Percentiles rank a stretch among this genome's conserved stretches.
phyloP scores from a whole-genome alignment of 2,113 vertebrate species.

The Aphyosemion australe region DNA sequence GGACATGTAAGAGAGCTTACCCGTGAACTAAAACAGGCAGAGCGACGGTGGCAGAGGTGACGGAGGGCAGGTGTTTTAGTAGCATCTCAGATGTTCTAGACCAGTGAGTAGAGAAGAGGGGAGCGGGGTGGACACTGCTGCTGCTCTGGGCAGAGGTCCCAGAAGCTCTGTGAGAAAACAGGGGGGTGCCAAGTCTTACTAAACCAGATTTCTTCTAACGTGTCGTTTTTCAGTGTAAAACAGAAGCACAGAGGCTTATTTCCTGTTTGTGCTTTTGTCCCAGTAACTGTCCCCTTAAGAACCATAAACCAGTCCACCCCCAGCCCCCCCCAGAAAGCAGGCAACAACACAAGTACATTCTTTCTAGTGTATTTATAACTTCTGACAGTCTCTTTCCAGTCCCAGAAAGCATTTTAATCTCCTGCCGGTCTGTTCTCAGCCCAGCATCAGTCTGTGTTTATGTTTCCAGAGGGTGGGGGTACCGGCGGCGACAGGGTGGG shows the following conservation, averaged over 20 bases:
- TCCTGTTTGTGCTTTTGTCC: too few species aligned
- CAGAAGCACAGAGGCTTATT: background rate
- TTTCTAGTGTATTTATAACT: slow-evolving; percentile 67
- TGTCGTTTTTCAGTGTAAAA: slow-evolving; percentile 2
- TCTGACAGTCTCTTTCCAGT: slow-evolving; percentile 58
- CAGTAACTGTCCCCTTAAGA: slow-evolving; percentile 34
- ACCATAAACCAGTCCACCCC: slow-evolving; percentile 25
- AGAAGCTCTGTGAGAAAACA: slow-evolving; percentile 29
- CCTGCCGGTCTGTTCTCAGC: slow-evolving; percentile 40
- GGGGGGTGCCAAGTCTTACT: slow-evolving; percentile 12
- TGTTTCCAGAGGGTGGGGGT: slow-evolving; percentile 38
- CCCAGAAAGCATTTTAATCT: slow-evolving; percentile 66
- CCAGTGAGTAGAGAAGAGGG: slow-evolving; percentile 29
- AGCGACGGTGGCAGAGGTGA: slow-evolving; percentile 51
- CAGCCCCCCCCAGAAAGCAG: slow-evolving; percentile 37
- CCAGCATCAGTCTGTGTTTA: slow-evolving; percentile 36
- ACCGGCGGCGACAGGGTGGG: background rate
- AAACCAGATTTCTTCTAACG: background rate
- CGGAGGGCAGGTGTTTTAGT: slow-evolving; percentile 61
- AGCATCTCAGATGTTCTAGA: slow-evolving; percentile 33
- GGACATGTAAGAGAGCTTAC: slow-evolving; percentile 35
- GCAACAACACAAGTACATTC: slow-evolving; percentile 61
- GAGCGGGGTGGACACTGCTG: slow-evolving; percentile 21
- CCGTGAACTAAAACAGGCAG: slow-evolving; percentile 35
- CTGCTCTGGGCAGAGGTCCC: slow-evolving; percentile 55